Evolutionary conservation across 2,113 vertebrate genomes (phyloP), one percentile per base, ranked within the genome.

Genomic region (Speoplatyrhinus poulsoni): DNA sequence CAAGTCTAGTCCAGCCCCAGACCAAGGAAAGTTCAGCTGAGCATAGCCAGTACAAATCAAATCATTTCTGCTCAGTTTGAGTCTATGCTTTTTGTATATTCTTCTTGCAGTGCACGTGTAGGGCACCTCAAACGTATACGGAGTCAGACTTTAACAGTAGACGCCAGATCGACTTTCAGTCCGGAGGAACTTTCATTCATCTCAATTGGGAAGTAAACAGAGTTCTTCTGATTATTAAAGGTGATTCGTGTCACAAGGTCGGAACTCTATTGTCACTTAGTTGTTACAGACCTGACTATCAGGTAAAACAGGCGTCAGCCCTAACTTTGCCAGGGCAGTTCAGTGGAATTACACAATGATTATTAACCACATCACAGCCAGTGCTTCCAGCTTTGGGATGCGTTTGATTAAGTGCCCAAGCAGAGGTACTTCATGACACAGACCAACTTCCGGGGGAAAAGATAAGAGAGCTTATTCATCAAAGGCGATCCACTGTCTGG

Each of bases 351-450:
- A 71, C 67, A 70, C 64, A 49, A 72, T 80, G 56, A 76, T 58
- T 79, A 80, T 61, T 70, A 73, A 75, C 77, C 60, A 73, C 77
- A 82, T 83, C 73, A 81, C 85, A 79, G 79, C 69, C 32, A 48
- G 79, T 70, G 80, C 83, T 83, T 87, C 86, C 89, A 88, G 86
- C 86, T 82, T 87, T 63, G 76, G 83, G 75, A 84, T 83, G 79
- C 56, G 72, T 85, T 87, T 75, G 69, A 70, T 81, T 76, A 73
- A 82, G 77, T 80, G 74, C 82, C 78, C 70, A 26, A 69, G 74
- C 67, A 60, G 67, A 54, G 75, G 67, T 73, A 75, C 70, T 67
- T 75, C 55, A 32, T 60, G 80, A 82, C 70, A 77, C 73, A 71
- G 76, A 72, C 81, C 46, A 17, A 79, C 85, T 85, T 83, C 80